Evolutionary conservation across 2,113 vertebrate genomes (phyloP).

Genomic region (Puma concolor): DNA sequence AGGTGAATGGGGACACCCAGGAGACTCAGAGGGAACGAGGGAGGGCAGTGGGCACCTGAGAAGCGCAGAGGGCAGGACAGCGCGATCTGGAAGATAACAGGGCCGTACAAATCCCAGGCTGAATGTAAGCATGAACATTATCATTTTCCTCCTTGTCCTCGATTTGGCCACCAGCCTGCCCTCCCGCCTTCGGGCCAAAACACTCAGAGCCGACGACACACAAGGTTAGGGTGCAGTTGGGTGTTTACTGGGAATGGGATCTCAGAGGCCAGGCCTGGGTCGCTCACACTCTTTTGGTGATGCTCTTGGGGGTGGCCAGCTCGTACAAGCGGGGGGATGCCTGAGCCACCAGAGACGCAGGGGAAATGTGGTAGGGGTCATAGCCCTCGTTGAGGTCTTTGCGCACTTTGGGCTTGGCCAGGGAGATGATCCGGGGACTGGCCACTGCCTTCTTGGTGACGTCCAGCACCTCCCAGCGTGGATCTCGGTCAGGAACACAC

Average conservation of each 20-base stretch:
- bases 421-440: conserved; percentile 63
- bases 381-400: conserved; percentile 63
- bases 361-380: conserved; percentile 73
- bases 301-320: conserved; percentile 72
- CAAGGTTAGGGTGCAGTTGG: neutral
- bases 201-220: neutral
- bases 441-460: conserved; percentile 69
- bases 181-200: neutral
- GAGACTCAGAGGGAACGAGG: neutral
- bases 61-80: rapidly evolving
- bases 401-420: conserved; percentile 78
- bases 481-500: conserved; percentile 74
- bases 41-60: neutral
- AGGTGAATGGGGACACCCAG: neutral
- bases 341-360: conserved; percentile 58
- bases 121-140: neutral
- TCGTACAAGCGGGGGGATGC: conserved; percentile 73
- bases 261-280: neutral
- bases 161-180: neutral
- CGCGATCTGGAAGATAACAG: neutral
- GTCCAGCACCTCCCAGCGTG: conserved; percentile 57
- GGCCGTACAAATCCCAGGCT: neutral
- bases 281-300: conserved; percentile 55
- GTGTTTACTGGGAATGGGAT: conserved; percentile 24
- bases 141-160: neutral